Evolutionary conservation across 2,888 invertebrate genomes (phyloP), one percentile per base, ranked within the genome.

Genomic region (Hypercompe scribonia): DNA sequence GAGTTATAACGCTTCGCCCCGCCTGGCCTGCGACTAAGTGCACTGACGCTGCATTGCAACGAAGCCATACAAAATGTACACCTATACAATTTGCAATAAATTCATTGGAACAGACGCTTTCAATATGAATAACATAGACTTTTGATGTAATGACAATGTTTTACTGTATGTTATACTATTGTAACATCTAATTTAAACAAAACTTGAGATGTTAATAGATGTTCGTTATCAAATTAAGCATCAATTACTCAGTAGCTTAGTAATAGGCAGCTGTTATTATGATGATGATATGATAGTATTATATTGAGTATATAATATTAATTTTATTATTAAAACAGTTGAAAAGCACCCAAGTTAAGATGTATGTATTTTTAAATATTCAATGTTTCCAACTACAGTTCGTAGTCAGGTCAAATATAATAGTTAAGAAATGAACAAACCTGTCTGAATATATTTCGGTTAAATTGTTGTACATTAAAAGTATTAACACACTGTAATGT

Each of bases 21-120:
- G 86, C 89, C 88, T 84, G 74, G 85, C 77, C 88, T 89, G 90
- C 82, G 76, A 79, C 71, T 88, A 86, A 89, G 85, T 87, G 87
- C 87, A 83, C 73, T 68, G 67, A 71, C 72, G 76, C 73, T 70
- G 70, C 76, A 74, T 75, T 74, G 79, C 83, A 83, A 78, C 74
- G 72, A 84, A 85, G 78, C 82, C 84, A 76, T 84, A 85, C 79
- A 82, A 82, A 79, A 72, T 76, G 72, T 76, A 79, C 39, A 76
- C 34, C 79, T 72, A 39, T 78, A 82, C 77, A 76, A 75, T 78
- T 69, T 31, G 73, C 68, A 65, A 73, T 81, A 81, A 75, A 82
- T 79, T 58, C 65, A 76, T 80, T 82, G 73, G 76, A 79, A 81
- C 54, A 67, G 80, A 33, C 65, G 65, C 58, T 36, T 70, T 73